Percentiles rank a stretch among this genome's conserved stretches.
These are phyloP conservation scores for Anas platyrhynchos DNA, from an alignment of 2,113 vertebrate genomes.

Conservation along the genomic window DNA sequence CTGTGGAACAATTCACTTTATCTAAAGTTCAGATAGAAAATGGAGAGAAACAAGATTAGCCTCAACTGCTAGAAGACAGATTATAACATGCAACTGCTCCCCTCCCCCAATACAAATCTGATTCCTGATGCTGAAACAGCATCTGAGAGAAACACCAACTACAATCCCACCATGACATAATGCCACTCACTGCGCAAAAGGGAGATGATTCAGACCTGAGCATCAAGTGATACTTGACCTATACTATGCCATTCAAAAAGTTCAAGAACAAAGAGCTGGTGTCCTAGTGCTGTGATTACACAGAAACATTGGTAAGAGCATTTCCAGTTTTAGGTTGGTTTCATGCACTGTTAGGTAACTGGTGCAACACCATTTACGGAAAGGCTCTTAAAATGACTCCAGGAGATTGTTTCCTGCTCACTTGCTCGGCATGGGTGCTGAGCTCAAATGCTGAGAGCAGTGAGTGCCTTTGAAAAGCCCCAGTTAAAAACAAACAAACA, in stretches of 20 bases:
- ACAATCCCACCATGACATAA: neutral
- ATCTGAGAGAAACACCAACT: neutral
- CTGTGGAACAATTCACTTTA: neutral
- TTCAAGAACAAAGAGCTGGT: neutral
- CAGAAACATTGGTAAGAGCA: neutral
- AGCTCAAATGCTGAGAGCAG: conserved; percentile 1
- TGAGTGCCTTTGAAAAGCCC: neutral
- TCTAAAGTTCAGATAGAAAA: neutral
- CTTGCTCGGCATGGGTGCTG: neutral
- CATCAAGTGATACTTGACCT: neutral
- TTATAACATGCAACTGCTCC: neutral
- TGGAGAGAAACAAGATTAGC: neutral
- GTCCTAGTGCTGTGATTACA: conserved; percentile 3
- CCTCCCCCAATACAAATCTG: neutral
- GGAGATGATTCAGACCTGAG: neutral
- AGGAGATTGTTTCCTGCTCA: conserved; percentile 17
- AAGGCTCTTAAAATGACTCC: conserved; percentile 33
- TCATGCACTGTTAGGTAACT: conserved; percentile 26
- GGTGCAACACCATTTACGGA: conserved; percentile 11
- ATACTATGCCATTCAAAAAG: neutral
- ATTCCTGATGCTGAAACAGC: neutral
- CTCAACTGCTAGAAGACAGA: neutral
- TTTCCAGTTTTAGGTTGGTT: neutral
- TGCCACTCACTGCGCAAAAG: neutral
- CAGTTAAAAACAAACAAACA: neutral